Evolutionary conservation across 2,113 vertebrate species (phyloP).

Genomic region (Anguilla japonica): DNA sequence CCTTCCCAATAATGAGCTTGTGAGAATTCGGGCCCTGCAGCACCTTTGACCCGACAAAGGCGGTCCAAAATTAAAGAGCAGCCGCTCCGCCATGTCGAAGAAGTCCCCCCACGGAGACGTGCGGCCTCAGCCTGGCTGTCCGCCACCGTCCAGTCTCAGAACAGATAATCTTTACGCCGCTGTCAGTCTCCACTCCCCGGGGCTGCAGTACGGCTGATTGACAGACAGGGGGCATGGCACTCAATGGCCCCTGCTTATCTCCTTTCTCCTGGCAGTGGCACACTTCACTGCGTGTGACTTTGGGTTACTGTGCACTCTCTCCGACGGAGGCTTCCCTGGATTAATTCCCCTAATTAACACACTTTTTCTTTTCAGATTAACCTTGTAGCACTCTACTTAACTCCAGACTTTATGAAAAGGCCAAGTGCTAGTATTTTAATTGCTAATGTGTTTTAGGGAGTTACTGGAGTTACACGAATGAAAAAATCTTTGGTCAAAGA

Average conservation of each 20-base stretch:
- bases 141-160: not conserved
- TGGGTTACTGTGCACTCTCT: not conserved
- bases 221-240: not conserved
- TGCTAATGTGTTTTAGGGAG: not conserved
- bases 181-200: conserved; percentile 21
- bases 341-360: not conserved
- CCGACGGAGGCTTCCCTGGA: not conserved
- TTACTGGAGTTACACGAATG: not conserved
- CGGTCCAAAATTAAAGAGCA: not conserved
- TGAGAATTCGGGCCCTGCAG: not conserved
- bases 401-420: not conserved
- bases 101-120: not conserved
- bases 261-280: not conserved
- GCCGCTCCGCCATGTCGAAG: not conserved
- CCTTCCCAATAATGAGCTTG: not conserved
- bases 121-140: not conserved
- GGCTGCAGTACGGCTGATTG: not conserved
- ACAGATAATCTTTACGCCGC: not conserved
- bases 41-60: not conserved
- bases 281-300: not conserved
- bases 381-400: not conserved
- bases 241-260: not conserved
- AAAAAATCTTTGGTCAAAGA: not conserved
- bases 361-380: not conserved
- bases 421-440: not conserved